Conservation (phyloP, 2,797 vertebrate species). For the Chelonia mydas region DNA sequence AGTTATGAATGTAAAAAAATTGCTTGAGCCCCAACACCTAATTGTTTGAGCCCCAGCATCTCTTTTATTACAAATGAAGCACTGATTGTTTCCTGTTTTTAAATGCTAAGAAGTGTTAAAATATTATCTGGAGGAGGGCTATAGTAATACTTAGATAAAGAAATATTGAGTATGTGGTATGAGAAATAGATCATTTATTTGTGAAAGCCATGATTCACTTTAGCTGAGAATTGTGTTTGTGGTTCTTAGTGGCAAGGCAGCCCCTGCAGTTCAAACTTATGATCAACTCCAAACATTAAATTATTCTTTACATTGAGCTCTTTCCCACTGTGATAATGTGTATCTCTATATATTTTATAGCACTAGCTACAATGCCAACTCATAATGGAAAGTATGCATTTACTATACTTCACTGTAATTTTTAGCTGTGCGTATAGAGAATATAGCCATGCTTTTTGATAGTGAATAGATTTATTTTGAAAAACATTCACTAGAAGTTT, state of each 20-base stretch:
- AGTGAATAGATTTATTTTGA: not conserved
- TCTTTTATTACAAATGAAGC: too few species aligned
- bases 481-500: not conserved
- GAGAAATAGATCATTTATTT: not conserved
- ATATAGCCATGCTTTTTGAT: not conserved
- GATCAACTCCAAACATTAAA: not conserved
- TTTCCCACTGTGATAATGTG: not conserved
- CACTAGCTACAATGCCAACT: not conserved
- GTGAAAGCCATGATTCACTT: not conserved
- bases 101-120: not conserved
- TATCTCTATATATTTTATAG: rapidly evolving
- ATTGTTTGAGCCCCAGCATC: too few species aligned
- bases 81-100: not conserved
- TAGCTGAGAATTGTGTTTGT: not conserved
- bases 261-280: not conserved
- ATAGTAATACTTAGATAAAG: not conserved
- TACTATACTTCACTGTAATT: not conserved
- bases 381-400: not conserved
- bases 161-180: not conserved
- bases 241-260: not conserved
- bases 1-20: too few species aligned
- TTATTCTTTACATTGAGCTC: not conserved
- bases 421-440: not conserved
- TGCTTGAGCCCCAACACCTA: too few species aligned
- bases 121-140: not conserved